Evolutionary conservation across 1,140 invertebrate genomes (phyloP), one percentile per base, ranked within the genome.

Genomic region (Pachyrhynchus sulphureomaculatus): DNA sequence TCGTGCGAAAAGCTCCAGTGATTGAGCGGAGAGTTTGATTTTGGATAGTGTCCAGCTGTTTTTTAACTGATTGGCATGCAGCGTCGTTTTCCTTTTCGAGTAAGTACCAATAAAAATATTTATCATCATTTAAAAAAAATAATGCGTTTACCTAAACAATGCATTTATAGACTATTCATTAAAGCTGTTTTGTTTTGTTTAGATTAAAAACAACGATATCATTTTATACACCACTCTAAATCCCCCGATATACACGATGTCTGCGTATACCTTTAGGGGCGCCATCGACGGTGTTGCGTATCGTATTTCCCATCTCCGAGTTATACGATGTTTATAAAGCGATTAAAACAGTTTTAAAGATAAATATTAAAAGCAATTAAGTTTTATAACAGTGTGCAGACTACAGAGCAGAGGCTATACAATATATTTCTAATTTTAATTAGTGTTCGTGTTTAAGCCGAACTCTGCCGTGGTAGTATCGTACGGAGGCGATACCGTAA

Each of bases 281-380:
- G 44, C 41, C 41, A 21, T 5, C 6, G 9, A 18, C 23, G 2
- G 21, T 18, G 24, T 13, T 17, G 10, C 44, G 39, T 61, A 61
- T 61, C 61, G 49, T 59, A 64, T 59, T 62, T 67, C 53, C 24
- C 36, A 44, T 56, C 53, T 18, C 34, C n/a, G 32, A 52, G 58
- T 53, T 61, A 61, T 61, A 61, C 58, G 58, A 62, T 68, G 64
- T 68, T 68, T 68, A 65, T 68, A 59, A 63, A 65, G 65, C 66
- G 61, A 68, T 68, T 68, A 68, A 68, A 64, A 45, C 66, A 68
- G 66, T 68, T 68, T 59, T 34, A 63, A 68, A 68, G 66, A 66
- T 68, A 68, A 68, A 68, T 66, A 68, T 65, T 68, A 66, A 61
- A 61, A 48, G 49, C 58, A 48, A 61, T 61, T 61, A 61, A 52